These are phyloP conservation scores for Pyrocephalus nanus DNA, from an alignment of 2,797 vertebrate species.

Conservation along the genomic window DNA sequence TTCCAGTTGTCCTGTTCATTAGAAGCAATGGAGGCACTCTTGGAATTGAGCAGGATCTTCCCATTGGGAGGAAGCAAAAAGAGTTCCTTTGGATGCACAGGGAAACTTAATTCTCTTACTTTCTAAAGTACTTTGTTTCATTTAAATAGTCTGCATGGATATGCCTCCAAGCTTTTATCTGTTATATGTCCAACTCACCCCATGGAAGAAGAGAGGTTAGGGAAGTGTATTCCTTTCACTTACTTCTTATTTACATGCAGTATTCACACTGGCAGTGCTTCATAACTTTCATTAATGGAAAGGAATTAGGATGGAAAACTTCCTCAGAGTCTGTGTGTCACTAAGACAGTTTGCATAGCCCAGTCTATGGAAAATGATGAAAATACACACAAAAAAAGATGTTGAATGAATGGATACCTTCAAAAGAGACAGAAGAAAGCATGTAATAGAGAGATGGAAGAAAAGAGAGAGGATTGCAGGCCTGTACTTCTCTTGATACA, in stretches of 20 bases:
- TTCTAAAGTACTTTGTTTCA: neutral
- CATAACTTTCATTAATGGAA: neutral
- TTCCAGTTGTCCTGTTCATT: neutral
- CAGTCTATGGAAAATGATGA: neutral
- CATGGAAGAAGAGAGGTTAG: neutral
- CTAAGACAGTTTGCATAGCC: neutral
- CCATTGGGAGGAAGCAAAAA: neutral
- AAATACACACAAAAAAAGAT: neutral
- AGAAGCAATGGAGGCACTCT: neutral
- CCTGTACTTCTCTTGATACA: constrained; percentile 4
- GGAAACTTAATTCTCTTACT: neutral
- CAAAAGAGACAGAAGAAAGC: neutral
- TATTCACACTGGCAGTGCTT: neutral
- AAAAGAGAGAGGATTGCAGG: neutral
- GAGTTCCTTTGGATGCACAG: neutral
- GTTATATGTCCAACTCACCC: rapidly evolving
- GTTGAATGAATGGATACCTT: neutral
- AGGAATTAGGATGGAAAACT: constrained; percentile 22
- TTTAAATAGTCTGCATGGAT: neutral
- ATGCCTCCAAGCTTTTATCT: neutral
- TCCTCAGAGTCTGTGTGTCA: neutral
- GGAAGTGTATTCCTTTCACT: neutral
- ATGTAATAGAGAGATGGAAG: neutral
- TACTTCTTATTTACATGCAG: neutral
- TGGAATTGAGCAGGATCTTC: neutral